Conservation (phyloP, 2,888 invertebrate species). For the Tipula helvola region DNA sequence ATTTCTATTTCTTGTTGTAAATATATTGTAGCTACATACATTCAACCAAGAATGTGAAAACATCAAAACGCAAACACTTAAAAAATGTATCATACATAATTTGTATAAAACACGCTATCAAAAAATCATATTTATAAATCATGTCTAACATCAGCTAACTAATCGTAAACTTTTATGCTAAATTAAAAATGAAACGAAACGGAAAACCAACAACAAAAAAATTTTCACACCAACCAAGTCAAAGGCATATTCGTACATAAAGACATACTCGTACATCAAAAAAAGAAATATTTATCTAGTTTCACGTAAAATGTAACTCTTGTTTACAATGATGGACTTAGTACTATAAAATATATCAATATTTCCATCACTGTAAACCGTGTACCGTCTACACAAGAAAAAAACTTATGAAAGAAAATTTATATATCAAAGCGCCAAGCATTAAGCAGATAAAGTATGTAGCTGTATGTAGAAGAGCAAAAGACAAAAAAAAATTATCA, state of each 20-base stretch:
- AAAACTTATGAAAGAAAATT: background rate
- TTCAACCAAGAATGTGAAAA: too few species aligned
- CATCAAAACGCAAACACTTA: too few species aligned
- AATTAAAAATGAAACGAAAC: background rate
- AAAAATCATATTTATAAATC: background rate
- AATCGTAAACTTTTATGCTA: background rate
- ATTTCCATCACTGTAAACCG: background rate
- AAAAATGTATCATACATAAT: background rate
- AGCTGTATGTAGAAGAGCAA: background rate
- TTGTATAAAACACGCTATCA: background rate
- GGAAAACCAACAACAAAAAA: background rate
- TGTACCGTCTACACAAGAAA: background rate
- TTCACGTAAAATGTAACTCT: background rate
- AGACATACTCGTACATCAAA: background rate
- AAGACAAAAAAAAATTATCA: background rate
- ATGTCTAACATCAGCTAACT: background rate
- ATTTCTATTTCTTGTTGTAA: too few species aligned
- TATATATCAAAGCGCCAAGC: background rate
- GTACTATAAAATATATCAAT: background rate
- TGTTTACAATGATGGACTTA: too few species aligned
- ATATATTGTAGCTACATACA: too few species aligned
- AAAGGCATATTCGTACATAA: background rate
- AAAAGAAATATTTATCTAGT: background rate
- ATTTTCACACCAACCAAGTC: background rate
- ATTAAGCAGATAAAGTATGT: background rate